Conservation (phyloP, 1,140 invertebrate genomes). For the Mylabris phalerata region DNA sequence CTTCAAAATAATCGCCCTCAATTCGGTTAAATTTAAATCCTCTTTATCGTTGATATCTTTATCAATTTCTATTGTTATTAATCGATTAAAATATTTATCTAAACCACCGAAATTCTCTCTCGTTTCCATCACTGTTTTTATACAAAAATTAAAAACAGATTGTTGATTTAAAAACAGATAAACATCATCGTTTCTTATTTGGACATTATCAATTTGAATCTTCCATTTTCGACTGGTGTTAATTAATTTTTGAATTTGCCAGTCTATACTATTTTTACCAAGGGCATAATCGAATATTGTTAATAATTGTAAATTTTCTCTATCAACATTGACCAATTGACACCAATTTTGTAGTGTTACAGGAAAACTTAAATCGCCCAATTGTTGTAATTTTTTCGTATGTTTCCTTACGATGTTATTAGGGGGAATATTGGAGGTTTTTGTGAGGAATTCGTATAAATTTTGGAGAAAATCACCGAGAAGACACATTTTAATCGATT, state of each 20-base stretch:
- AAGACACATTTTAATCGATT: slow-evolving; percentile 11
- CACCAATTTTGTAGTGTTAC: slow-evolving; percentile 29
- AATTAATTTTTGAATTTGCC: slow-evolving; percentile 10
- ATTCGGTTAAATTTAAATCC: slow-evolving; percentile 22
- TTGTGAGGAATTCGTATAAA: slow-evolving; percentile 25
- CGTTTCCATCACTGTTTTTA: slow-evolving; percentile 18
- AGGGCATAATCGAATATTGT: slow-evolving; percentile 22
- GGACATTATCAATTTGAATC: slow-evolving; percentile 23
- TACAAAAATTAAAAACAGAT: background rate
- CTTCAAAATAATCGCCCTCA: slow-evolving; percentile 23
- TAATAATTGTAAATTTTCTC: background rate
- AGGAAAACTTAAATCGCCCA: slow-evolving; percentile 38
- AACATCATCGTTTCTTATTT: slow-evolving; percentile 20
- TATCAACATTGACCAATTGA: slow-evolving; percentile 15
- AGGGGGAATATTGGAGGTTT: background rate
- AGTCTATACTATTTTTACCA: slow-evolving; percentile 5
- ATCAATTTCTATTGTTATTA: slow-evolving; percentile 10
- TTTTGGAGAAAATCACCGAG: slow-evolving; percentile 20
- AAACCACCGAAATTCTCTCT: slow-evolving; percentile 19
- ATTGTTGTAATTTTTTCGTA: slow-evolving; percentile 27
- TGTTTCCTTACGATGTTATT: slow-evolving; percentile 31
- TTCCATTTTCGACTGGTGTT: slow-evolving; percentile 16
- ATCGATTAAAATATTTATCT: slow-evolving; percentile 4
- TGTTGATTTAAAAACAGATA: slow-evolving; percentile 27
- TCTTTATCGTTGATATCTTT: background rate